Evolutionary conservation across 1,140 invertebrate genomes (phyloP).

Genomic region (Drosophila cardini): DNA sequence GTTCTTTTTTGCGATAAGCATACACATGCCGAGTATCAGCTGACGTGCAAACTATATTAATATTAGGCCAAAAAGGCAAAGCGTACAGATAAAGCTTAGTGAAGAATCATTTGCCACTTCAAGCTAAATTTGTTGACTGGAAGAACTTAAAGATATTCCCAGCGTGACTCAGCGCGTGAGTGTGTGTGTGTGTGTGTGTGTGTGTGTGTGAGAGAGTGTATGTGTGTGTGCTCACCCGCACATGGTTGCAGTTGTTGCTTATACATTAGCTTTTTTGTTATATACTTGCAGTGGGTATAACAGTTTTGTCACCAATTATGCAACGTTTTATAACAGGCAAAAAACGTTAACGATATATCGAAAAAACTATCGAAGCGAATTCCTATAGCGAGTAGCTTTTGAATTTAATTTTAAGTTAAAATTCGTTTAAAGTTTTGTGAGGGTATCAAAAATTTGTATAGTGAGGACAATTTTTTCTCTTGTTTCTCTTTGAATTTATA

Average conservation of each 20-base stretch:
- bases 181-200: not conserved
- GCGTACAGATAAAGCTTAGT: slow-evolving; percentile 12
- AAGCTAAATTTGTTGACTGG: not conserved
- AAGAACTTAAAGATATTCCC: slow-evolving; percentile 4
- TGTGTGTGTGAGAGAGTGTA: not conserved
- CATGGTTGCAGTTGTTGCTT: slow-evolving; percentile 32
- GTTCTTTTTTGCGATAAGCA: slow-evolving; percentile 6
- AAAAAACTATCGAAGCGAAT: too few relatives aligned
- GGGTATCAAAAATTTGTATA: not conserved
- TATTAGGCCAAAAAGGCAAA: not conserved
- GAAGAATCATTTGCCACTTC: not conserved
- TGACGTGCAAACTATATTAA: slow-evolving; percentile 11
- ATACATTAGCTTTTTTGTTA: slow-evolving; percentile 9
- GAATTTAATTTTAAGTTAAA: too few relatives aligned
- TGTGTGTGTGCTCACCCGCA: slow-evolving; percentile 24
- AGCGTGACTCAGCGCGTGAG: slow-evolving; percentile 7
- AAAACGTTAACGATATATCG: too few relatives aligned
- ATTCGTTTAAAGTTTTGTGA: too few relatives aligned
- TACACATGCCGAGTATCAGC: slow-evolving; percentile 26
- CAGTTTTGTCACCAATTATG: too few relatives aligned
- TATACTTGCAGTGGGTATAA: too few relatives aligned
- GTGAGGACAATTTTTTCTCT: not conserved
- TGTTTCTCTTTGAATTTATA: too few relatives aligned
- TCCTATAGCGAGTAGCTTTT: too few relatives aligned
- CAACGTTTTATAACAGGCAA: too few relatives aligned